phyloP scores from a whole-genome alignment of 2,888 invertebrate species.

The Sinhomidia bicolor region DNA sequence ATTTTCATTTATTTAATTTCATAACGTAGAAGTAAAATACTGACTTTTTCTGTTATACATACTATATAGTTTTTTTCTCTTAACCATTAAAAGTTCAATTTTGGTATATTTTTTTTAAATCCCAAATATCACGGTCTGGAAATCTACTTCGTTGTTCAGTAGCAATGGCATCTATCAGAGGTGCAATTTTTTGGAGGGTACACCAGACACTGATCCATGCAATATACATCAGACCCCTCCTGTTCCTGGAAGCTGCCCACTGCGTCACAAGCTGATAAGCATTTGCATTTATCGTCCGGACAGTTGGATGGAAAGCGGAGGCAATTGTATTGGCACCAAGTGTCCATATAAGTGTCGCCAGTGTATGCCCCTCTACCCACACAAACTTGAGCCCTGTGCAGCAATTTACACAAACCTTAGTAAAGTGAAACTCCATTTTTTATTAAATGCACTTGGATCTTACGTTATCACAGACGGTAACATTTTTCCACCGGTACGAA shows the following conservation, averaged over 20 bases:
- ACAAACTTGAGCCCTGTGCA: slow-evolving; percentile 92
- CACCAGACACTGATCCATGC: slow-evolving; percentile 92
- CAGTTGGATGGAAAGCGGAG: slow-evolving; percentile 93
- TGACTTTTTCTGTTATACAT: too few relatives aligned
- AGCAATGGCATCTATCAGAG: slow-evolving; percentile 67
- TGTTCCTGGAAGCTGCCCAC: slow-evolving; percentile 88
- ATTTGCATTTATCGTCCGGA: slow-evolving; percentile 88
- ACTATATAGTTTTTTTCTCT: too few relatives aligned
- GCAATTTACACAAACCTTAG: too few relatives aligned
- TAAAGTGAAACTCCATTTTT: too few relatives aligned
- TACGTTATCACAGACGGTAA: slow-evolving; percentile 64
- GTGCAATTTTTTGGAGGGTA: slow-evolving; percentile 83
- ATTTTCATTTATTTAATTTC: too few relatives aligned
- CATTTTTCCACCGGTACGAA: slow-evolving; percentile 53
- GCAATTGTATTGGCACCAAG: slow-evolving; percentile 94
- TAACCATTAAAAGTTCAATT: too few relatives aligned
- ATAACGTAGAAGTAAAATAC: too few relatives aligned
- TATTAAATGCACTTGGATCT: neutral
- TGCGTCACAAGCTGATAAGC: slow-evolving; percentile 92
- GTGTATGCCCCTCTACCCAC: slow-evolving; percentile 86
- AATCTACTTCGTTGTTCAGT: too few relatives aligned
- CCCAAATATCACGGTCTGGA: too few relatives aligned
- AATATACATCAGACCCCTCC: slow-evolving; percentile 89
- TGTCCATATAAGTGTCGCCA: slow-evolving; percentile 88
- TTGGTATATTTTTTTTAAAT: too few relatives aligned